Conservation (phyloP, 2,797 vertebrate species). For the Gymnopithys bicolor region DNA sequence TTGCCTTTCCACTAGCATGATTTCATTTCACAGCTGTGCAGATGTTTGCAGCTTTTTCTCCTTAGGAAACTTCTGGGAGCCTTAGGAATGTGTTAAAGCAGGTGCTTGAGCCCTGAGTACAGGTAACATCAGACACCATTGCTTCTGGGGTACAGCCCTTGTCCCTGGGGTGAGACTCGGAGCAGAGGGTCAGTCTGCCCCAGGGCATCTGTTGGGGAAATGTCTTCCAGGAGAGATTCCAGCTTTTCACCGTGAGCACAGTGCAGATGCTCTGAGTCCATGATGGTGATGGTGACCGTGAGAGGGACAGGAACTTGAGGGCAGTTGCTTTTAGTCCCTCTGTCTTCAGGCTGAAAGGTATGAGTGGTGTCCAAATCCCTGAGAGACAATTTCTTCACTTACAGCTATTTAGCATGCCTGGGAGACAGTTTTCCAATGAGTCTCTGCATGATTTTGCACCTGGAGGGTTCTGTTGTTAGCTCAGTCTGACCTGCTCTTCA, state of each 20-base stretch:
- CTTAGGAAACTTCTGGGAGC: neutral
- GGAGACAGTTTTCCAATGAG: neutral
- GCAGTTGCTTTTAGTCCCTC: neutral
- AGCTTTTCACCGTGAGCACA: fast-evolving
- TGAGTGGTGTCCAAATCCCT: neutral
- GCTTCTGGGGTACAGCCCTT: neutral
- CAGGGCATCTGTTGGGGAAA: neutral
- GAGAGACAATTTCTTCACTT: neutral
- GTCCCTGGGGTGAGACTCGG: neutral
- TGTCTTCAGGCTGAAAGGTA: neutral
- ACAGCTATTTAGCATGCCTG: neutral
- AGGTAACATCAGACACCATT: neutral
- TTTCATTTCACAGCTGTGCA: slow-evolving; percentile 53
- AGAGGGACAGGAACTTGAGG: neutral
- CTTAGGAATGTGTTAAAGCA: neutral
- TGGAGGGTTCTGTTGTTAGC: neutral
- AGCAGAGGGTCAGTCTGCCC: neutral
- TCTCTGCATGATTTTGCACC: neutral
- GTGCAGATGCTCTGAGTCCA: fast-evolving
- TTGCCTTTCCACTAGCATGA: slow-evolving; percentile 45
- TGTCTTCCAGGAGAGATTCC: neutral
- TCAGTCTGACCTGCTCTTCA: neutral
- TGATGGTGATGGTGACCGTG: neutral
- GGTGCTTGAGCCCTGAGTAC: neutral
- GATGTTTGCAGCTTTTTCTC: slow-evolving; percentile 31